Evolutionary conservation across 2,888 invertebrate species (phyloP).

Genomic region (Barypeithes pellucidus): DNA sequence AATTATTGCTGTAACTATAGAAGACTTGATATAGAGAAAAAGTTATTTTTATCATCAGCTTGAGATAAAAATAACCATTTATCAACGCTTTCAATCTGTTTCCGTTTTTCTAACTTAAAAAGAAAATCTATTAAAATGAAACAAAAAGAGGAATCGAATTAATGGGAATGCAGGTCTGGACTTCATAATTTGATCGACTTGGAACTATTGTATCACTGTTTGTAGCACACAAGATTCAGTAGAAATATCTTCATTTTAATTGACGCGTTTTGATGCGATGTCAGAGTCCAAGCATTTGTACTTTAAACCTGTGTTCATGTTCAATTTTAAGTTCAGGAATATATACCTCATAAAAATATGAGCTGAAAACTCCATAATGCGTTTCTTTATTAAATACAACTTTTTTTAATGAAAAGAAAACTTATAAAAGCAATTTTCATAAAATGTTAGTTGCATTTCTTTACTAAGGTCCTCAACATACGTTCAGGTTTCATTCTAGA

Average conservation of each 20-base stretch:
- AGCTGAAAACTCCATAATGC: no score
- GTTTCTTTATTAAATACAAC: background rate
- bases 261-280: no score
- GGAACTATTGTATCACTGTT: no score
- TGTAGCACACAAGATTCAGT: no score
- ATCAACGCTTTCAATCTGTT: conserved; percentile 27
- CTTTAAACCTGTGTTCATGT: no score
- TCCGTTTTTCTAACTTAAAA: conserved; percentile 18
- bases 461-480: background rate
- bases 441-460: background rate
- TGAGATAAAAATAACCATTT: conserved; percentile 21
- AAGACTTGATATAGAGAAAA: background rate
- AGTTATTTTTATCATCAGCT: conserved; percentile 12
- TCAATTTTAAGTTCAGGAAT: no score
- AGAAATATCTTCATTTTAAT: no score
- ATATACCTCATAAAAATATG: no score
- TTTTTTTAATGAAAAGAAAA: background rate
- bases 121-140: conserved; percentile 32
- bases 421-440: background rate
- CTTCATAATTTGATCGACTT: no score
- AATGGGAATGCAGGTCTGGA: conserved; percentile 6
- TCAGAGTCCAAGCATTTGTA: no score
- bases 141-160: conserved; percentile 26
- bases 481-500: conserved; percentile 1
- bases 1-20: background rate